Evolutionary conservation across 1,140 invertebrate genomes (phyloP).

Genomic region (Triops longicaudatus): DNA sequence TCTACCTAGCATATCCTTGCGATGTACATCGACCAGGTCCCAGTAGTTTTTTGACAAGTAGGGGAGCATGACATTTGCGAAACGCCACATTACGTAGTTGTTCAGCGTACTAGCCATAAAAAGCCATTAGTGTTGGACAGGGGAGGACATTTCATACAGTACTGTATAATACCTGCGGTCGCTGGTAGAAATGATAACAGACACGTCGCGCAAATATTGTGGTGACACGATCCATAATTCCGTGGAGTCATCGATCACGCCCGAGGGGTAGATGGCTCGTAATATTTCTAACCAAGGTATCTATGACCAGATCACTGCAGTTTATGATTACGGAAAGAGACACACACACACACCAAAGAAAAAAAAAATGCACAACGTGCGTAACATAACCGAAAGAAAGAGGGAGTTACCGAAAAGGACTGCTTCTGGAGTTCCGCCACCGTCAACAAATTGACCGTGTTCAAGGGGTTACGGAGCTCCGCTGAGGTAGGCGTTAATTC

Average conservation of each 20-base stretch:
- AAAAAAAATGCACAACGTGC: slow-evolving; percentile 26
- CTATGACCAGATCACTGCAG: slow-evolving; percentile 36
- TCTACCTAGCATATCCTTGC: slow-evolving; percentile 45
- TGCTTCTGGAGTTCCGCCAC: slow-evolving; percentile 41
- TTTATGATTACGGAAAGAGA: slow-evolving; percentile 22
- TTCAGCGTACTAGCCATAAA: slow-evolving; percentile 44
- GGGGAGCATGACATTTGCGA: slow-evolving; percentile 47
- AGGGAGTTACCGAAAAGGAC: slow-evolving; percentile 40
- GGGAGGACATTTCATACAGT: neutral
- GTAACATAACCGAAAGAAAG: slow-evolving; percentile 27
- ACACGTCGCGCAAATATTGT: slow-evolving; percentile 47
- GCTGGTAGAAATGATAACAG: slow-evolving; percentile 48
- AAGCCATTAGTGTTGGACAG: slow-evolving; percentile 20
- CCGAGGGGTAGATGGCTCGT: slow-evolving; percentile 46
- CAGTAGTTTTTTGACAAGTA: slow-evolving; percentile 49
- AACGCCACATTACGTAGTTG: slow-evolving; percentile 53
- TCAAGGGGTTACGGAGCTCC: slow-evolving; percentile 39
- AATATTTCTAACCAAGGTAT: slow-evolving; percentile 49
- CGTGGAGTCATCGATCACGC: slow-evolving; percentile 44
- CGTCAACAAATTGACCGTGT: slow-evolving; percentile 38
- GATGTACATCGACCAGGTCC: slow-evolving; percentile 45
- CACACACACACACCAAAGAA: too few relatives aligned
- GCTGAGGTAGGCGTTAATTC: slow-evolving; percentile 43
- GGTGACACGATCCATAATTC: slow-evolving; percentile 46
- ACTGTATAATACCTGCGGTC: slow-evolving; percentile 41